A percentile compares a stretch with the other conserved stretches of the same genome.
These are phyloP conservation scores for Gracilinanus agilis DNA, from an alignment of 2,113 vertebrate species.

Conservation along the genomic window DNA sequence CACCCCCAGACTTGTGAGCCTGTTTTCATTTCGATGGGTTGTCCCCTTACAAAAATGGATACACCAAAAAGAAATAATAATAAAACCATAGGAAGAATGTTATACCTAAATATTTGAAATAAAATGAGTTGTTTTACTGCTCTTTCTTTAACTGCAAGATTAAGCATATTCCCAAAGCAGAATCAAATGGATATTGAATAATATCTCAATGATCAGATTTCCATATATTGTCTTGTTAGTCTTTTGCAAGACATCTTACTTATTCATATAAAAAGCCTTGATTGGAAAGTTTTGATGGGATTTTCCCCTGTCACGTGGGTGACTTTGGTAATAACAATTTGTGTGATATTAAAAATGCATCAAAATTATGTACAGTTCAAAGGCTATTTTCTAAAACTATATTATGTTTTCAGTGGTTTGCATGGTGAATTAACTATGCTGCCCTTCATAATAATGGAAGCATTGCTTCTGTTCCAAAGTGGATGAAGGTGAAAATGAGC, in stretches of 20 bases:
- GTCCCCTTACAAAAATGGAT: background rate
- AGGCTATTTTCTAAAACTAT: constrained; percentile 54
- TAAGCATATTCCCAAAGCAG: background rate
- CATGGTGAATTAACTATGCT: constrained; percentile 44
- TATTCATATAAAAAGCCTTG: constrained; percentile 12
- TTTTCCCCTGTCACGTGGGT: constrained; percentile 46
- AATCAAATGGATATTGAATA: background rate
- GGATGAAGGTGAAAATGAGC: constrained; percentile 46
- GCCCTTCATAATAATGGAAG: constrained; percentile 27
- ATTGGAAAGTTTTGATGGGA: background rate
- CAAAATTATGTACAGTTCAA: constrained; percentile 2
- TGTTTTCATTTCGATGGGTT: background rate
- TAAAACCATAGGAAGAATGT: background rate
- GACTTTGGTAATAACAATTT: constrained; percentile 66
- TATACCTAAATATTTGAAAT: background rate
- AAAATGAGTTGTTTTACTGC: background rate
- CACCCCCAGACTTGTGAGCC: background rate
- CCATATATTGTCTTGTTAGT: constrained; percentile 19
- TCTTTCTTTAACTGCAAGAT: background rate
- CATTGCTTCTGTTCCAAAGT: constrained; percentile 30
- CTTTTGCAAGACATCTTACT: constrained; percentile 45
- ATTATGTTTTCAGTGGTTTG: constrained; percentile 43
- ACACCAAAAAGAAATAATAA: background rate
- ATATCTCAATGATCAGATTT: background rate
- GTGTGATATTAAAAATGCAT: constrained; percentile 55